Base-by-base conservation (phyloP, 2,888 invertebrate genomes). In the Eupsilia transversa region DNA sequence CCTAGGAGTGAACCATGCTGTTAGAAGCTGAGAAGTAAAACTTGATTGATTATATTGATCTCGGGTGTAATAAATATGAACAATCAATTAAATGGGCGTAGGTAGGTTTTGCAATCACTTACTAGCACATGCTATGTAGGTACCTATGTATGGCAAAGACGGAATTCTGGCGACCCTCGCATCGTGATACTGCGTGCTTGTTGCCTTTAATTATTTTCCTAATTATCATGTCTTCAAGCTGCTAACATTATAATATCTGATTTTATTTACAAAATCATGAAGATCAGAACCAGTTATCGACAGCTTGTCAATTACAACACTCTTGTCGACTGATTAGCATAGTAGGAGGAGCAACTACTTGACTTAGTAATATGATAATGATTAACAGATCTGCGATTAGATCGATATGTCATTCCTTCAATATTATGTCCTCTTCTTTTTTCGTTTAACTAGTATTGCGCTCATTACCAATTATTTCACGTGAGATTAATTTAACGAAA, bases 21-120 rank as follows among this genome's bases (percentile, higher is more conserved):
- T 67, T 59, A 54, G 49, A 69, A 33, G 38, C 41, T 77, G 63
- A 82, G 78, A 69, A 69, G 46, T 52, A 52, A 61, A 72, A 66
- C 68, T 52, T 74, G 70, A 66, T 70, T 35, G 35, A 54, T 64
- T 23, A 30, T 66, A 46, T 59, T 49, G 49, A 38, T 46, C 30
- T 30, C 9, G 17, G 1, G 20, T 38, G 59, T 12, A 41, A 38
- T 65, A 61, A 61, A 56, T 23, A 52, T 43, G n/a, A 65, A 33
- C 14, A 59, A 52, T 43, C 5, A 14, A 59, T 67, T 14, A 27
- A 23, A 72, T 38, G 46, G 4, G 2, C 20, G 20, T 4, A 20
- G 6, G 20, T 14, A 20, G 12, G 5, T 41, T 35, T 30, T 33
- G 23, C 30, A 59, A 30, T 60, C n/a, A 30, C 27, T 10, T 23